Evolutionary conservation across 1,140 invertebrate genomes (phyloP).

Genomic region (Pemphigus obesinymphae): DNA sequence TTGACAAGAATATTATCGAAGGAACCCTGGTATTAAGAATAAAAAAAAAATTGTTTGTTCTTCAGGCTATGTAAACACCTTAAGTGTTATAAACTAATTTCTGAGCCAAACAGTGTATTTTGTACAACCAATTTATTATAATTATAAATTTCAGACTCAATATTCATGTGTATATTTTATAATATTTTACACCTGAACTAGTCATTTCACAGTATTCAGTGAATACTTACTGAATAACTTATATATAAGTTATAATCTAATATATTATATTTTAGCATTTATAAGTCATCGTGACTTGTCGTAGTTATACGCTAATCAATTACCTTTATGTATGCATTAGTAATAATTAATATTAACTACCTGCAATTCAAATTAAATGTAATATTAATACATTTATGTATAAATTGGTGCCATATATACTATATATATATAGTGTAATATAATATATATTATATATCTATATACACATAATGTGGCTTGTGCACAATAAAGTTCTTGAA

Average conservation of each 20-base stretch:
- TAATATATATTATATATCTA: too few relatives aligned
- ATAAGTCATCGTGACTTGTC: neutral
- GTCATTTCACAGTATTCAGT: neutral
- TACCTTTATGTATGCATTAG: neutral
- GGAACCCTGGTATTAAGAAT: neutral
- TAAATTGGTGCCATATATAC: neutral
- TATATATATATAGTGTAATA: too few relatives aligned
- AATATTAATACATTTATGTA: neutral
- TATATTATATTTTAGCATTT: neutral
- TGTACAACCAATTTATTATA: neutral
- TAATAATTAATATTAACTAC: neutral
- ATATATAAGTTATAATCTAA: too few relatives aligned
- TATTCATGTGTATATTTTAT: too few relatives aligned
- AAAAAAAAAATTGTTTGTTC: conserved; percentile 34
- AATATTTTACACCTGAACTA: neutral
- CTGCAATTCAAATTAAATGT: neutral
- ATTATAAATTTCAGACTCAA: neutral
- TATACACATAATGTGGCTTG: too few relatives aligned
- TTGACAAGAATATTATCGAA: neutral
- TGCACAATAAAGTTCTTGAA: too few relatives aligned
- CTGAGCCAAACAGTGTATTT: neutral
- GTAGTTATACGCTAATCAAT: neutral
- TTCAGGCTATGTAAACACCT: conserved; percentile 32
- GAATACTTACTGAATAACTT: neutral
- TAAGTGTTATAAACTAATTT: neutral